Conservation (phyloP, 2,888 invertebrate genomes). For the Marronus borbonicus region DNA sequence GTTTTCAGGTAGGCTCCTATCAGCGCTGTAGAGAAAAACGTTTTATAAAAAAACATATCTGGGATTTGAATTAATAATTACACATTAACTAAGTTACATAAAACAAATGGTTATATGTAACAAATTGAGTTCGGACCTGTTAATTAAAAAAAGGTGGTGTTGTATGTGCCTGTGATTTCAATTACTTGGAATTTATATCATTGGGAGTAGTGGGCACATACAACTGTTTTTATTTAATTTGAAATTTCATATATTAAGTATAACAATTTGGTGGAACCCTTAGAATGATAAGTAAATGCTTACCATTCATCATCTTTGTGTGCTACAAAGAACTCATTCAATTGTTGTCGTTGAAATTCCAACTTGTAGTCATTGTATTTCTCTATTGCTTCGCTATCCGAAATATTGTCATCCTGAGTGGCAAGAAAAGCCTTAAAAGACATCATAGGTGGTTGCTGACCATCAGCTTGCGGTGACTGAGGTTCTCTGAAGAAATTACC, state of each 20-base stretch:
- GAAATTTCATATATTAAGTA: slow-evolving; percentile 30
- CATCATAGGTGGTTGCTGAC: slow-evolving; percentile 95
- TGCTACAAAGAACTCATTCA: slow-evolving; percentile 98
- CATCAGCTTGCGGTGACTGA: slow-evolving; percentile 67
- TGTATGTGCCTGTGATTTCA: slow-evolving; percentile 48
- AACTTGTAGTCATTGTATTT: slow-evolving; percentile 99
- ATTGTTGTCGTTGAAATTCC: slow-evolving; percentile 95
- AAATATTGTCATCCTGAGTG: slow-evolving; percentile 97
- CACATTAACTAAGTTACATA: slow-evolving; percentile 38
- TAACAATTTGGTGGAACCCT: slow-evolving; percentile 4
- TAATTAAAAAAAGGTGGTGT: slow-evolving; percentile 28
- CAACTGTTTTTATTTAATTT: slow-evolving; percentile 43
- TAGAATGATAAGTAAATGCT: slow-evolving; percentile 66
- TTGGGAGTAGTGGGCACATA: slow-evolving; percentile 44
- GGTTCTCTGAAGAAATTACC: slow-evolving; percentile 73
- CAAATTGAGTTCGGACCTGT: slow-evolving; percentile 27
- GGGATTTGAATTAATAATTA: slow-evolving; percentile 41
- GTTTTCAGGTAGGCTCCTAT: slow-evolving; percentile 67
- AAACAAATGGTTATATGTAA: slow-evolving; percentile 31
- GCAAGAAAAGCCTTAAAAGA: slow-evolving; percentile 96
- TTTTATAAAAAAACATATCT: slow-evolving; percentile 59
- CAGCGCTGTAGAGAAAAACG: slow-evolving; percentile 70
- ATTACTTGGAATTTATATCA: slow-evolving; percentile 15
- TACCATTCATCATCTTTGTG: slow-evolving; percentile 99
- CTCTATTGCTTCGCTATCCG: slow-evolving; percentile 95